Conservation (phyloP, 1,140 invertebrate species). For the Condylostylus longicornis region DNA sequence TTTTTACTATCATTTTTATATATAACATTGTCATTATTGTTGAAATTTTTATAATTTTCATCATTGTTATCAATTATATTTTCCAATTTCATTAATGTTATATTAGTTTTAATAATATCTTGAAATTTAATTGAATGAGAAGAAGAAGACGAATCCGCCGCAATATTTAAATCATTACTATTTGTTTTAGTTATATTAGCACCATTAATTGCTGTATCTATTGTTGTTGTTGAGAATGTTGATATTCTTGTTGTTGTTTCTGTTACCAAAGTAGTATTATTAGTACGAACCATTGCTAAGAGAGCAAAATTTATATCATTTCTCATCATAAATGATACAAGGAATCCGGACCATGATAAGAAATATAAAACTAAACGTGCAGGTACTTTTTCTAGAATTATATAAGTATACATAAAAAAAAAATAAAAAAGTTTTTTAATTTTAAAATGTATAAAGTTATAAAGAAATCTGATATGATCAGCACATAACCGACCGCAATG, state of each 20-base stretch:
- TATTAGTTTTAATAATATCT: no score
- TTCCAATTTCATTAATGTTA: no score
- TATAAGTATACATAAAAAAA: constrained; percentile 10
- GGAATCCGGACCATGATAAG: constrained; percentile 53
- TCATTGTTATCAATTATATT: no score
- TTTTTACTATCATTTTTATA: neutral
- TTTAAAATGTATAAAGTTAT: neutral
- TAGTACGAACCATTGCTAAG: constrained; percentile 44
- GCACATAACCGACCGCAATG: no score
- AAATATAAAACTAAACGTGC: constrained; percentile 52
- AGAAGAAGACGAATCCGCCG: neutral
- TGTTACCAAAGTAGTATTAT: constrained; percentile 10
- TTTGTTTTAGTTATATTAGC: neutral
- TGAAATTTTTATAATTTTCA: no score
- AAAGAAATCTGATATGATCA: no score
- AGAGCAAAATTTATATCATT: constrained; percentile 58
- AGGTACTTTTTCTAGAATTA: constrained; percentile 32
- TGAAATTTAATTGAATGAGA: neutral
- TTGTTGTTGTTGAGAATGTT: no score
- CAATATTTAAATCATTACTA: neutral
- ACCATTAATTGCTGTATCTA: neutral
- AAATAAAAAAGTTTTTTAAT: neutral
- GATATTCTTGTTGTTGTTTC: neutral
- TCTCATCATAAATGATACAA: constrained; percentile 62
- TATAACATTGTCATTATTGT: no score